phyloP scores from a whole-genome alignment of 2,113 vertebrate genomes.

The Cercopithecus mona region DNA sequence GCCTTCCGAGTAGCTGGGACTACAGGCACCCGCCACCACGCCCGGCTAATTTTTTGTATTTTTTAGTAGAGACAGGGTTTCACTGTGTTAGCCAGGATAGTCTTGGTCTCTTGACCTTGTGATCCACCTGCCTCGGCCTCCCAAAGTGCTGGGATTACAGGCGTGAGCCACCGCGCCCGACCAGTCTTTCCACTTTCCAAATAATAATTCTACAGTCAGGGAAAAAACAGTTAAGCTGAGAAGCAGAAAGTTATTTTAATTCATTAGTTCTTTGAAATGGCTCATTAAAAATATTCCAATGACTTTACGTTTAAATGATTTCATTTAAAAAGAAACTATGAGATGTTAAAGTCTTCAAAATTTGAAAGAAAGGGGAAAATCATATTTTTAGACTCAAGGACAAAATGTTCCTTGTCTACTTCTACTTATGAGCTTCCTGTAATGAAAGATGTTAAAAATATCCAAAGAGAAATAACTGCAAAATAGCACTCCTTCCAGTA shows the following conservation, averaged over 20 bases:
- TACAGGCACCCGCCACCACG: no score
- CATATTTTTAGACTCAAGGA: background rate
- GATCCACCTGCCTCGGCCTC: no score
- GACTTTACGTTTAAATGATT: background rate
- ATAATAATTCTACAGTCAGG: background rate
- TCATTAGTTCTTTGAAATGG: background rate
- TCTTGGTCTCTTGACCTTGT: no score
- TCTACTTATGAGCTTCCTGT: background rate
- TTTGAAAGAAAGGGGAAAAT: background rate
- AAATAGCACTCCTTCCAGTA: background rate
- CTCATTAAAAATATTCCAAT: background rate
- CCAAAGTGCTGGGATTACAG: no score
- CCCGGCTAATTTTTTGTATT: no score
- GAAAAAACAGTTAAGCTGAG: background rate
- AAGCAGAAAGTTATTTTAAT: background rate
- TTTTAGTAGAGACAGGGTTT: no score
- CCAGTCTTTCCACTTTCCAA: background rate
- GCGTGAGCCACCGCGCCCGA: fast-evolving
- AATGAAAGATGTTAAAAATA: background rate
- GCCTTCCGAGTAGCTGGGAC: no score
- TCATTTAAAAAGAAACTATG: background rate
- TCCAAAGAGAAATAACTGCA: background rate
- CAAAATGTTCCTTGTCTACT: background rate
- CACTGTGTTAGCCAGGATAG: no score
- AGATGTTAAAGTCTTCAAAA: background rate